Conservation (phyloP, 2,797 vertebrate species). For the Sphaeramia orbicularis region DNA sequence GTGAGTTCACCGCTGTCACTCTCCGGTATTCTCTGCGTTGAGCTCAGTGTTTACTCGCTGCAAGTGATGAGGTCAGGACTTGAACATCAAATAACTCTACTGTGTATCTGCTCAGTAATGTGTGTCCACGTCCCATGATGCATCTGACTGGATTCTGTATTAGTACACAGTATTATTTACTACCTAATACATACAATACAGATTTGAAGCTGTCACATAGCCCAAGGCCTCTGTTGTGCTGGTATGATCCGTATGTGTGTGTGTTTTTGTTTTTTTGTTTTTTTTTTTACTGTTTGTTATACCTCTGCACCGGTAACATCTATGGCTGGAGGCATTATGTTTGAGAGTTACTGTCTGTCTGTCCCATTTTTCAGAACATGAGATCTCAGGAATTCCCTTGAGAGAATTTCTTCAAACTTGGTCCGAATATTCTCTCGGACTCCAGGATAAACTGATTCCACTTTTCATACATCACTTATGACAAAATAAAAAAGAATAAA, state of each 20-base stretch:
- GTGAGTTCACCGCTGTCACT: slow-evolving; percentile 12
- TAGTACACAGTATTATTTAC: neutral
- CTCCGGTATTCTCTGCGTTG: slow-evolving; percentile 5
- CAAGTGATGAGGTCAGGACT: slow-evolving; percentile 13
- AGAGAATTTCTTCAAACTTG: too few relatives aligned
- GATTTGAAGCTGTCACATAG: neutral
- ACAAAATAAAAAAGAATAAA: too few relatives aligned
- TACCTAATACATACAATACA: neutral
- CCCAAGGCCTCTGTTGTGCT: neutral
- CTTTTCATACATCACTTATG: too few relatives aligned
- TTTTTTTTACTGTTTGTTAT: too few relatives aligned
- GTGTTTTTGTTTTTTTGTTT: too few relatives aligned
- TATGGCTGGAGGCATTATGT: too few relatives aligned
- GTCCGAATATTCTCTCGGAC: too few relatives aligned
- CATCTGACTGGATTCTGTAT: neutral
- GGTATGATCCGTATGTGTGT: neutral
- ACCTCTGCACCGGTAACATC: too few relatives aligned
- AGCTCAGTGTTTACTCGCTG: slow-evolving; percentile 7
- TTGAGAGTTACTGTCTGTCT: too few relatives aligned
- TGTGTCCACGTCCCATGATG: slow-evolving; percentile 6
- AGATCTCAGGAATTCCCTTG: too few relatives aligned
- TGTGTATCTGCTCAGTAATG: neutral
- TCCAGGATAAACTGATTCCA: too few relatives aligned
- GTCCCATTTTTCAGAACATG: too few relatives aligned
- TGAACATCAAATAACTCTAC: slow-evolving; percentile 8